A percentile compares a stretch with the other conserved stretches of the same genome.
phyloP scores from a whole-genome alignment of 2,797 vertebrate species.

The Apogon hyalosoma region DNA sequence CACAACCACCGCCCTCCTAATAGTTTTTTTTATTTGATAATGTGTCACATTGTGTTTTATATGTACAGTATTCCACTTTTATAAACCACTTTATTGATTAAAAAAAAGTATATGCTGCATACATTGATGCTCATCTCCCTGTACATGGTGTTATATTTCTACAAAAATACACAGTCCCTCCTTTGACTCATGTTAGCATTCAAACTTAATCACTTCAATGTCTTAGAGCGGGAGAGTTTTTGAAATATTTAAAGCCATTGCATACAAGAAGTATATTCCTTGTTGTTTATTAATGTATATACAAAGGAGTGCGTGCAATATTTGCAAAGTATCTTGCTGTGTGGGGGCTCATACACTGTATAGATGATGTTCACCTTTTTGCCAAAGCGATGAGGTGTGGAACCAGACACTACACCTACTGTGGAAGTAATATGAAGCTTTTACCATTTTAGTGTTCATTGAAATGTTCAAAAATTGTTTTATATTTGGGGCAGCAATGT shows the following conservation, averaged over 20 bases:
- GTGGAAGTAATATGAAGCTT: conserved; percentile 89
- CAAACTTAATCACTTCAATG: conserved; percentile 79
- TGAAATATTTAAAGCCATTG: conserved; percentile 77
- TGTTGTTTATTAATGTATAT: conserved; percentile 90
- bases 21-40: conserved; percentile 62
- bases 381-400: conserved; percentile 92
- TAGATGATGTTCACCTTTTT: conserved; percentile 87
- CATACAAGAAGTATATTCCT: conserved; percentile 75
- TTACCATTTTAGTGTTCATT: conserved; percentile 92
- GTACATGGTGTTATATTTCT: conserved; percentile 89
- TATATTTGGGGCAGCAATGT: conserved; percentile 89
- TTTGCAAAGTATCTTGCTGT: conserved; percentile 91
- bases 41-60: conserved; percentile 68
- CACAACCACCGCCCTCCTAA: conserved; percentile 30
- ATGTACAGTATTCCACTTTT: conserved; percentile 82
- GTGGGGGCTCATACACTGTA: conserved; percentile 94
- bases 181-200: conserved; percentile 74
- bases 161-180: conserved; percentile 70
- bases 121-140: conserved; percentile 79
- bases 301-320: conserved; percentile 93
- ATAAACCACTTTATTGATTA: conserved; percentile 70
- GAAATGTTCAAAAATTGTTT: conserved; percentile 91
- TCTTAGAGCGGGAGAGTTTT: conserved; percentile 76
- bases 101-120: conserved; percentile 68
- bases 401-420: conserved; percentile 84